Evolutionary conservation across 2,888 invertebrate genomes (phyloP).

Genomic region (Taphrorychus bicolor): DNA sequence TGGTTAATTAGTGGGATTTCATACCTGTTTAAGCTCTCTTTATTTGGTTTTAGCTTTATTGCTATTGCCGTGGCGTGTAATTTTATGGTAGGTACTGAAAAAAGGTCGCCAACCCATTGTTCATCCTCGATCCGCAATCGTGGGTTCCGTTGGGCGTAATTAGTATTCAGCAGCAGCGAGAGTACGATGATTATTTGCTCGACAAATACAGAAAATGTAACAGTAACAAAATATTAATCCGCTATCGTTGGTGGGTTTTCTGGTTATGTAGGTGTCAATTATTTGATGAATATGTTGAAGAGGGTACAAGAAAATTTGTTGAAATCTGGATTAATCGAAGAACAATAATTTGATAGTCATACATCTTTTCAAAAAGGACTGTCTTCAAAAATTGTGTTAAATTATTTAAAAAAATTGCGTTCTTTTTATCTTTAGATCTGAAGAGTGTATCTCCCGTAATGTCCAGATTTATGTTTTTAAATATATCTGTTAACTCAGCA

Average conservation of each 20-base stretch:
- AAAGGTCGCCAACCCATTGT: slow-evolving; percentile 6
- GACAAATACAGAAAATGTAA: not conserved
- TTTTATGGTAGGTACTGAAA: not conserved
- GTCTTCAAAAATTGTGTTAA: too few species aligned
- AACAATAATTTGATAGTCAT: too few species aligned
- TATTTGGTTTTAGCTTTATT: not conserved
- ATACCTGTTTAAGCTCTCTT: not conserved
- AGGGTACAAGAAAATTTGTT: too few species aligned
- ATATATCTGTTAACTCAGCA: too few species aligned
- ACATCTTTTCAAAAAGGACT: too few species aligned
- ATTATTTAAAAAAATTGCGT: too few species aligned
- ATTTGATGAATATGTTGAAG: not conserved
- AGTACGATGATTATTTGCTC: not conserved
- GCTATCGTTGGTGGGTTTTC: not conserved
- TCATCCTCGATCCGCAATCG: not conserved
- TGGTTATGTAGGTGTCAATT: not conserved
- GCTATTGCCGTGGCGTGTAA: not conserved
- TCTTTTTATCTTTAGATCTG: too few species aligned
- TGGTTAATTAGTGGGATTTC: not conserved
- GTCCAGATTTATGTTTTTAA: too few species aligned
- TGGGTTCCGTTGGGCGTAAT: not conserved
- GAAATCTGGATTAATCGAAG: too few species aligned
- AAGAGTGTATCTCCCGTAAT: too few species aligned
- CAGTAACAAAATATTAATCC: not conserved
- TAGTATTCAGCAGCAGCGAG: not conserved